phyloP scores from a whole-genome alignment of 1,140 invertebrate genomes.

The Luehdorfia chinensis region DNA sequence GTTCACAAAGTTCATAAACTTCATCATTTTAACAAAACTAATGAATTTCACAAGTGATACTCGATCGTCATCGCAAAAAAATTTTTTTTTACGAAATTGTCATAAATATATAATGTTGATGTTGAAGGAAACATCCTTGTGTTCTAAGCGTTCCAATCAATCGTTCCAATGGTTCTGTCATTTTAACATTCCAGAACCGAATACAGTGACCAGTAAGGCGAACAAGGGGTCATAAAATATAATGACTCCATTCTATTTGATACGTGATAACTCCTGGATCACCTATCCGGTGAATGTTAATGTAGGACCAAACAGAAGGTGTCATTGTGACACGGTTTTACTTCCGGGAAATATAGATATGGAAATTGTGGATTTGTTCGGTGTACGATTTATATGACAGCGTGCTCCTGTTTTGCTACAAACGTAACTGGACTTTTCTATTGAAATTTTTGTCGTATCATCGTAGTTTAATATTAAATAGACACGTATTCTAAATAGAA shows the following conservation, averaged over 20 bases:
- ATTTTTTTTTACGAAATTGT: no score
- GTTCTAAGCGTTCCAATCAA: conserved; percentile 19
- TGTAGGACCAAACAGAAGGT: conserved; percentile 48
- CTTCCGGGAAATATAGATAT: conserved; percentile 63
- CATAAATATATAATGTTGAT: not conserved
- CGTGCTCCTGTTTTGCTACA: no score
- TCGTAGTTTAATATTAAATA: no score
- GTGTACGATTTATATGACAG: conserved; percentile 7
- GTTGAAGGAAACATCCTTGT: not conserved
- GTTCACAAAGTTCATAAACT: no score
- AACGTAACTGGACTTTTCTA: no score
- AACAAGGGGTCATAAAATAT: conserved; percentile 74
- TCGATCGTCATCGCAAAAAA: no score
- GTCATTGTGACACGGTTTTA: conserved; percentile 50
- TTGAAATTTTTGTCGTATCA: no score
- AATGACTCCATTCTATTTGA: conserved; percentile 73
- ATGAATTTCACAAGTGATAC: no score
- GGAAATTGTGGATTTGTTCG: conserved; percentile 37
- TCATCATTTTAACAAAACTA: no score
- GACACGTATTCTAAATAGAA: no score
- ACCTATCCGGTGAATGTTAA: conserved; percentile 68
- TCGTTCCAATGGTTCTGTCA: conserved; percentile 24
- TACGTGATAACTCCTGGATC: conserved; percentile 69
- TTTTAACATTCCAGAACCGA: conserved; percentile 60
- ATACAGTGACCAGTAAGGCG: conserved; percentile 64